These are phyloP conservation scores for Chiridota heheva DNA, from an alignment of 35 echinoderm and acorn worm species.

Conservation along the genomic window DNA sequence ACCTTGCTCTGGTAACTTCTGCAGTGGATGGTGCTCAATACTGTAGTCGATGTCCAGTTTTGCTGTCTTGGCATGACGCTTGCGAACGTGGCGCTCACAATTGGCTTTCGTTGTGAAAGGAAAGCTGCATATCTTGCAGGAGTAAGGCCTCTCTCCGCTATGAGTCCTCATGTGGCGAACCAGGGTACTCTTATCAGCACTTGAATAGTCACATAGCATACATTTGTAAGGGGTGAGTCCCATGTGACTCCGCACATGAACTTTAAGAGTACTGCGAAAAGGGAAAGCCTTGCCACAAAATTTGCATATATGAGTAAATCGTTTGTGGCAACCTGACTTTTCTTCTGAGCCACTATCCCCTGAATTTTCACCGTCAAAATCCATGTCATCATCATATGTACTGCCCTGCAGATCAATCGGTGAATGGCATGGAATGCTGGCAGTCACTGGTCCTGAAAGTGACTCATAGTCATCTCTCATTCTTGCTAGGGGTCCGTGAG, in stretches of 20 bases:
- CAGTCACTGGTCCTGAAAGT: no score
- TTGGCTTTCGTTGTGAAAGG: constrained; percentile 99
- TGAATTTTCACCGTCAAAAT: background rate
- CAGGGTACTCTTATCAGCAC: constrained; percentile 97
- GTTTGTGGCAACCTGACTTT: constrained; percentile 26
- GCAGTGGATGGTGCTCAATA: constrained; percentile 64
- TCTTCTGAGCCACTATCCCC: constrained; percentile 44
- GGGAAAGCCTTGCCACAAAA: constrained; percentile 86
- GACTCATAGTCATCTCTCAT: constrained; percentile 37
- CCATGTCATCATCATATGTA: background rate
- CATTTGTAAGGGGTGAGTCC: constrained; percentile 89
- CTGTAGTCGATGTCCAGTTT: constrained; percentile 77
- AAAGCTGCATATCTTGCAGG: constrained; percentile 90
- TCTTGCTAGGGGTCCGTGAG: background rate
- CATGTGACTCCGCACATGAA: constrained; percentile 89
- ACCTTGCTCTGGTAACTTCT: constrained; percentile 31
- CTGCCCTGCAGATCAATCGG: no score
- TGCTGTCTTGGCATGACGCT: constrained; percentile 71
- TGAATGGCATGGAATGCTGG: no score
- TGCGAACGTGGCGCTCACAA: constrained; percentile 89
- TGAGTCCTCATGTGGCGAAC: constrained; percentile 98
- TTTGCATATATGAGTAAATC: constrained; percentile 67
- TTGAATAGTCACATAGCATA: constrained; percentile 92
- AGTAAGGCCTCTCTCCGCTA: constrained; percentile 91
- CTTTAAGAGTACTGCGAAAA: constrained; percentile 76